phyloP scores from a whole-genome alignment of 2,888 invertebrate genomes.

The Phrixothrix hirtus region DNA sequence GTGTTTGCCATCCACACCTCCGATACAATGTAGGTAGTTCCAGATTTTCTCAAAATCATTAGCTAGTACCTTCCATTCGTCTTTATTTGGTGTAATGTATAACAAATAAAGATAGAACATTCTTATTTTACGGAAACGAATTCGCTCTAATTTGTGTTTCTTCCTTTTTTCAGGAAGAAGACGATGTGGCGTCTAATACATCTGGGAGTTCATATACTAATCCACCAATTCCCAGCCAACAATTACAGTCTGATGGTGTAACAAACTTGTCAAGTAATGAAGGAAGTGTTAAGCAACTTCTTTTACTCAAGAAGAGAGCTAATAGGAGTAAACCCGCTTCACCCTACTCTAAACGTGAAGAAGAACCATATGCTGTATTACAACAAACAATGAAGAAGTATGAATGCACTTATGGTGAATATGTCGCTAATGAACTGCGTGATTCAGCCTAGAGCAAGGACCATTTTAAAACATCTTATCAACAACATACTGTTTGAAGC shows the following conservation, averaged over 20 bases:
- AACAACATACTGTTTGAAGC: too few species aligned
- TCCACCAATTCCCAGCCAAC: background rate
- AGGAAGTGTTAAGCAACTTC: background rate
- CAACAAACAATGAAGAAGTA: slow-evolving; percentile 1
- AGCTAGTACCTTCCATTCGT: background rate
- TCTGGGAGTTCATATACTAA: background rate
- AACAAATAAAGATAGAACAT: background rate
- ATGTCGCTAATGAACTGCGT: too few species aligned
- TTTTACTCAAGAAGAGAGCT: background rate
- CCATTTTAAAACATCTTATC: too few species aligned
- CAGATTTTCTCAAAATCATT: slow-evolving; percentile 4
- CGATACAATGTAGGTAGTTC: slow-evolving; percentile 6
- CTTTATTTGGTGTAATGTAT: slow-evolving; percentile 1
- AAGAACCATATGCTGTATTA: slow-evolving; percentile 1
- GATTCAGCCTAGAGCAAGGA: too few species aligned
- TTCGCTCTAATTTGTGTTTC: too few species aligned
- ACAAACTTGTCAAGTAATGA: too few species aligned
- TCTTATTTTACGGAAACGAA: too few species aligned
- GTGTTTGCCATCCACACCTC: background rate
- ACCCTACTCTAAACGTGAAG: slow-evolving; percentile 1
- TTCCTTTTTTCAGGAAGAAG: background rate
- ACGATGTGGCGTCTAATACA: background rate
- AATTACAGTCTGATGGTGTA: background rate
- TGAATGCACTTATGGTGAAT: background rate
- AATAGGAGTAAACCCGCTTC: background rate